phyloP scores from a whole-genome alignment of 2,113 vertebrate species.

The Anhinga anhinga region DNA sequence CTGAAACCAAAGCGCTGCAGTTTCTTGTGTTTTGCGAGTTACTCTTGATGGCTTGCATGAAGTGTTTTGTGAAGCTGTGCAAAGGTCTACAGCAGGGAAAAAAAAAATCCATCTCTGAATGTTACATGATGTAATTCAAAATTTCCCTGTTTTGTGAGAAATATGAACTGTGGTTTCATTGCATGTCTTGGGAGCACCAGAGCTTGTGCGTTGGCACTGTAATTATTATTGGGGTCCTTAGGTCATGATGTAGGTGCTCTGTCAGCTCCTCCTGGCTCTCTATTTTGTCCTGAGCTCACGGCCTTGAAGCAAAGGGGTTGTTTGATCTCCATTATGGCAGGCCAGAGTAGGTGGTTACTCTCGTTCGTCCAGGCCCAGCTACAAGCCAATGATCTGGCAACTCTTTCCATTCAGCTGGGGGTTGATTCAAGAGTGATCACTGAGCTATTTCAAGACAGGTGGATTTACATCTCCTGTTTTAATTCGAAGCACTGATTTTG shows the following conservation, averaged over 20 bases:
- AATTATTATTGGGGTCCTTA: no score
- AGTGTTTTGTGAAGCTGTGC: neutral
- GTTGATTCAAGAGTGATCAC: neutral
- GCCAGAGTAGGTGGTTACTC: neutral
- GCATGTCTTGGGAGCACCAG: rapidly evolving
- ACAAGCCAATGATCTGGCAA: neutral
- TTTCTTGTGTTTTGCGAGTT: neutral
- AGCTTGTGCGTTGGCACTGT: neutral
- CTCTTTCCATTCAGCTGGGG: neutral
- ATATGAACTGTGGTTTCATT: neutral
- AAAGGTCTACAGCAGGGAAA: neutral
- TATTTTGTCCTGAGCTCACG: neutral
- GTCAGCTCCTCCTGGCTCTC: neutral
- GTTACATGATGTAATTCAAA: neutral
- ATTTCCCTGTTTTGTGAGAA: neutral
- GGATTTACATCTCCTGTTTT: neutral
- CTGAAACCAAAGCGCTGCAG: neutral
- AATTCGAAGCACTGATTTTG: neutral
- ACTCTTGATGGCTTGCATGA: neutral
- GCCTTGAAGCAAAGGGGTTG: neutral
- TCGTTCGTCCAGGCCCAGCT: rapidly evolving
- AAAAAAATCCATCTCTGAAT: neutral
- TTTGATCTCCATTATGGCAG: neutral
- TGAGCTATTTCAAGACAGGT: neutral
- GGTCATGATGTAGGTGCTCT: no score